Base-by-base conservation (phyloP, 92 coral and sea anemone species). In the Bergia sp. region DNA sequence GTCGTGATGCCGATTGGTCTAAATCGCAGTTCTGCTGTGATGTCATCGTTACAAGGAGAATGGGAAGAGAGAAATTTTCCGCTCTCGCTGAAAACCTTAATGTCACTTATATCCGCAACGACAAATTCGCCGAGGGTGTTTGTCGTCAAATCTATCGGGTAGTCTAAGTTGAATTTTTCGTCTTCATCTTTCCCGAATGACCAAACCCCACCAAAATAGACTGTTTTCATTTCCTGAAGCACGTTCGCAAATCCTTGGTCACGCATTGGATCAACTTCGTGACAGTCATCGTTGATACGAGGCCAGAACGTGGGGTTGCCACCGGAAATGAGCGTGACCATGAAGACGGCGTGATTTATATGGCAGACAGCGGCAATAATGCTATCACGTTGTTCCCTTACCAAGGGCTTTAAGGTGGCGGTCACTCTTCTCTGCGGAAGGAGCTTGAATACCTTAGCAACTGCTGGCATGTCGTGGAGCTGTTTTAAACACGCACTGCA, bases 1-100 rank as follows among this genome's bases (percentile, higher is more conserved):
- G 78, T 84, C 37, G 79, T 40, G n/a, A 84, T 73, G 87, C 87
- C 47, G 78, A 84, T 69, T 71, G 87, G 87, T 71, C 87, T 74
- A 84, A 84, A 84, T 7, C 87, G 66, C 57, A 42, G 77, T 15
- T 72, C 65, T 37, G 79, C 40, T 69, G 79, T 69, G 61, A 72
- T 36, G 37, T 84, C 87, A 47, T 29, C 77, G 9, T 47, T 20
- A 36, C 45, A 45, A 44, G 87, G 87, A 18, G 41, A 44, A 21
- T 69, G 55, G 2, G 87, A 71, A 1, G 87, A 44, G 10, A 84
- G 66, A 72, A 84, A 84, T 16, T 84, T 44, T 5, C 87, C 87
- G 66, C 43, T 13, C 1, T 49, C 78, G 87, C 65, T 84, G 79
- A 84, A 84, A 13, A 84, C 87, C 47, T 72, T 84, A 15, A 84